phyloP scores from a whole-genome alignment of 1,140 invertebrate genomes.

The Drosophila pseudoobscura region DNA sequence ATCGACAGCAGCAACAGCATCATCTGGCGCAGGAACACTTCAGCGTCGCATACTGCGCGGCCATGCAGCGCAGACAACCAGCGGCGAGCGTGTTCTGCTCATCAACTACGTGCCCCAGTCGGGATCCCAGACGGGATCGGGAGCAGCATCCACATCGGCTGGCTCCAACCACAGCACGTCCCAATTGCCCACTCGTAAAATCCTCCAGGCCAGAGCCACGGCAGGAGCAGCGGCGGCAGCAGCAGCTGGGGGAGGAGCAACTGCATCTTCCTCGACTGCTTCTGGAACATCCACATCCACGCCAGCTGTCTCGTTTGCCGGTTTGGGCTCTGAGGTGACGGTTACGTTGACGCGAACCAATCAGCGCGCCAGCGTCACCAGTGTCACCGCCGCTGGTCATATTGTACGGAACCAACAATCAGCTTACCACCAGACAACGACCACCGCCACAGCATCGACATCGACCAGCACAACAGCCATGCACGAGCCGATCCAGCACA shows the following conservation, averaged over 20 bases:
- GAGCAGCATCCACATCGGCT: constrained; percentile 42
- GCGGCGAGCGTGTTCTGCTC: constrained; percentile 77
- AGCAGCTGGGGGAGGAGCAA: constrained; percentile 24
- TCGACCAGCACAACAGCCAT: constrained; percentile 45
- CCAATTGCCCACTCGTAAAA: constrained; percentile 77
- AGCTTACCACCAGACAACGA: constrained; percentile 60
- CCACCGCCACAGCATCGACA: constrained; percentile 43
- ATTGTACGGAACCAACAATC: constrained; percentile 78
- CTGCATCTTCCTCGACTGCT: constrained; percentile 15
- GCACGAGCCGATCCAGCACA: constrained; percentile 56
- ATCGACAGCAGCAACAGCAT: constrained; percentile 29
- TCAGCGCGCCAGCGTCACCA: constrained; percentile 65
- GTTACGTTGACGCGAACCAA: constrained; percentile 77
- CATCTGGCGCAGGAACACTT: constrained; percentile 32
- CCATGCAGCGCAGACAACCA: constrained; percentile 77
- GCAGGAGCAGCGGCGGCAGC: constrained; percentile 54
- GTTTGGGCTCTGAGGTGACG: constrained; percentile 79
- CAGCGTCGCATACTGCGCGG: constrained; percentile 74
- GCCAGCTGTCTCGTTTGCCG: constrained; percentile 75
- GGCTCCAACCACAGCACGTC: constrained; percentile 31
- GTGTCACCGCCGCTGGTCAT: constrained; percentile 79
- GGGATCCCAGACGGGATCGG: constrained; percentile 41
- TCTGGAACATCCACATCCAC: constrained; percentile 33
- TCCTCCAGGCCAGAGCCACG: constrained; percentile 76
- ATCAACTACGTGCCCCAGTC: constrained; percentile 78